Evolutionary conservation across 2,888 invertebrate species (phyloP), one percentile per base, ranked within the genome.

Genomic region (Drosophila rellima): DNA sequence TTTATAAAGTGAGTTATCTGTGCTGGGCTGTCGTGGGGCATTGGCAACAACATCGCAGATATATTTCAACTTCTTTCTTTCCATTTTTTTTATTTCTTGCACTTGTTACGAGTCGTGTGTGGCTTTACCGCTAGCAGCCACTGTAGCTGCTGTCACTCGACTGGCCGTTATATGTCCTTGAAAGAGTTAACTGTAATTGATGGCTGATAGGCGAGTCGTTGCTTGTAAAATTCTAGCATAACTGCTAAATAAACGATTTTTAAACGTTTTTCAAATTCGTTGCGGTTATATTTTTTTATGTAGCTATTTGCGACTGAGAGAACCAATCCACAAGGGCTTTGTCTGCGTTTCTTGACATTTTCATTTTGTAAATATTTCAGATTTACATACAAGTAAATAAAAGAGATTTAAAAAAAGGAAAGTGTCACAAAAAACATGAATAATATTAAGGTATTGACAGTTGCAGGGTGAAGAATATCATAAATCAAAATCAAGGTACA

Each of bases 1-100:
- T 73, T 74, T 85, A 79, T 84, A 88, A 80, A 84, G 83, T 83
- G 80, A 83, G 83, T 74, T 84, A 84, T 84, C 88, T 80, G 65
- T 54, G n/a, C n/a, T 88, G 88, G 80, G 73, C 82, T 81, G 84
- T 87, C 87, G 65, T 45, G 17, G 69, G 54, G 67, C 70, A 68
- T 62, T 57, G 37, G 57, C 70, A 52, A 60, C 69, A 60, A 55
- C 66, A 40, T 52, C 54, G 45, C 37, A 54, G 39, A 59, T 51
- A 70, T 45, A 52, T 51, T 18, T 52, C 2, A 39, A 45, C 52
- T 45, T 33, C n/a, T 50, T 44, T 20, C 20, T 10, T 20, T 31
- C 5, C 1, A 40, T 10, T 26, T 40, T 15, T 48, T 63, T 74
- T 37, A 56, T 61, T 66, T 60, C 42, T 45, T 56, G 66, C 59